A percentile compares a stretch with the other conserved stretches of the same genome.
phyloP scores from a whole-genome alignment of 2,888 invertebrate genomes.

The Limnephilus rhombicus region DNA sequence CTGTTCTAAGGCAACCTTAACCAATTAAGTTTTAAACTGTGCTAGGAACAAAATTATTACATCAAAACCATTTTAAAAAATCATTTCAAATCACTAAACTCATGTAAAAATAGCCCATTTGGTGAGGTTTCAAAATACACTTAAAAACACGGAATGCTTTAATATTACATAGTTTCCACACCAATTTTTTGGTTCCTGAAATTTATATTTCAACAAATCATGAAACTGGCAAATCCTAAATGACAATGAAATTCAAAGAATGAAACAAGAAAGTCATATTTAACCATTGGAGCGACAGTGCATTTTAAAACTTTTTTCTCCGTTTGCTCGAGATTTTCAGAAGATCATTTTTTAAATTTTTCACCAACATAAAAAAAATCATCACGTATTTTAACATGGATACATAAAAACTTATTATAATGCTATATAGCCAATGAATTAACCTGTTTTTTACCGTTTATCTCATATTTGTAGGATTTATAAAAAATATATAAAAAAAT shows the following conservation, averaged over 20 bases:
- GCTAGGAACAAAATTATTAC: neutral
- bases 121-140: neutral
- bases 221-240: neutral
- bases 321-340: no score
- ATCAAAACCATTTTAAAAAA: neutral
- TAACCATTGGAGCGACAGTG: no score
- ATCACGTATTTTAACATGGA: no score
- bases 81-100: neutral
- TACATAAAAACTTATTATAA: no score
- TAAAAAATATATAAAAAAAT: no score
- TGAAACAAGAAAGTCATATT: neutral
- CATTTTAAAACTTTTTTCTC: no score
- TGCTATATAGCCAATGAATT: no score
- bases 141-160: neutral
- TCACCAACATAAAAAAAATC: no score
- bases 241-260: neutral
- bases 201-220: neutral
- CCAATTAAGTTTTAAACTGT: neutral
- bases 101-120: neutral
- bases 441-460: no score
- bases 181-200: neutral
- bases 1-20: constrained; percentile 21
- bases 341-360: no score
- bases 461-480: no score
- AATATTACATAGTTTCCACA: neutral